Conservation (phyloP, 2,888 invertebrate genomes). For the Amblyjoppa fuscipennis region DNA sequence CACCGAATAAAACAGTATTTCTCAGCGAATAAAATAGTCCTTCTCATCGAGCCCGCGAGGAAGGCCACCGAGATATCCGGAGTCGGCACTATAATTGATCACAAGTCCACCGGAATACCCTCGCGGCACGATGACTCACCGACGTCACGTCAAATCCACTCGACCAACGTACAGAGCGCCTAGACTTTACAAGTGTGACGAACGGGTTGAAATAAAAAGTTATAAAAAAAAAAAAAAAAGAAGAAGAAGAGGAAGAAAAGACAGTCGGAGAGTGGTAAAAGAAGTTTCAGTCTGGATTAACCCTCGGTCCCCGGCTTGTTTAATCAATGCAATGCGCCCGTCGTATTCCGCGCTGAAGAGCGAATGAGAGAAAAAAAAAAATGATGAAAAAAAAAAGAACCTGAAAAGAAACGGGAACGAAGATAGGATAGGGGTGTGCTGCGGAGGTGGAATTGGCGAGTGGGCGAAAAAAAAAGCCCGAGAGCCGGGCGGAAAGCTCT, state of each 20-base stretch:
- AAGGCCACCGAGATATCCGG: background rate
- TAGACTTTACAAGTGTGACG: background rate
- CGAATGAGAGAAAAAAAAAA: constrained; percentile 35
- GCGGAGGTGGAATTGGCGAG: constrained; percentile 53
- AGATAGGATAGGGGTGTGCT: constrained; percentile 41
- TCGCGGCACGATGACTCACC: constrained; percentile 32
- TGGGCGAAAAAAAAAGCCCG: constrained; percentile 24
- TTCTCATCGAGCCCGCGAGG: background rate
- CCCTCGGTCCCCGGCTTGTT: constrained; percentile 49
- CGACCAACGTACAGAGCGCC: background rate
- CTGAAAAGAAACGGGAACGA: constrained; percentile 40
- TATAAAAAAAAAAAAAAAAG: background rate
- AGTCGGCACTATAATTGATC: background rate
- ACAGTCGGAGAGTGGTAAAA: constrained; percentile 5
- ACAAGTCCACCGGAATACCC: background rate
- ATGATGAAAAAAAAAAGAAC: constrained; percentile 26
- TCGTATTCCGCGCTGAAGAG: constrained; percentile 40
- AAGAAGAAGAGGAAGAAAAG: background rate
- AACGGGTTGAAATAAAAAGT: background rate
- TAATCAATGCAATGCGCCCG: constrained; percentile 59
- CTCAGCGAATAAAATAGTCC: background rate
- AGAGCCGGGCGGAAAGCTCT: constrained; percentile 1
- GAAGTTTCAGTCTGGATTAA: constrained; percentile 53
- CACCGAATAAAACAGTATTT: too few species aligned
- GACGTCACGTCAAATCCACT: constrained; percentile 20